Evolutionary conservation across 2,888 invertebrate genomes (phyloP).

Genomic region (Xestia xanthographa): DNA sequence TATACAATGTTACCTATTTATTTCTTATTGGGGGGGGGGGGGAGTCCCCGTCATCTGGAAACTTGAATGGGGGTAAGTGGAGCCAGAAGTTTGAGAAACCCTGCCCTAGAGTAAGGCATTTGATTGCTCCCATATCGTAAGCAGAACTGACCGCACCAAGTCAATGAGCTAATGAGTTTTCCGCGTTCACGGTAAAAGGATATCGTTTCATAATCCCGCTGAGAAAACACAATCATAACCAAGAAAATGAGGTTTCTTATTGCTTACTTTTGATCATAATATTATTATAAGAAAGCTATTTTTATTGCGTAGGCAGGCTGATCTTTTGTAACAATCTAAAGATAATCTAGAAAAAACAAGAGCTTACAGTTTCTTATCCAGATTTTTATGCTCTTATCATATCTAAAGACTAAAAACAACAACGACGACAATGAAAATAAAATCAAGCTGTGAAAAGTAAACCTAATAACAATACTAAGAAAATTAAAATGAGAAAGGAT

Average conservation of each 20-base stretch:
- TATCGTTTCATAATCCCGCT: constrained; percentile 73
- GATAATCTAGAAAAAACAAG: constrained; percentile 18
- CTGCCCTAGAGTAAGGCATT: constrained; percentile 57
- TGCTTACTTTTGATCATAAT: constrained; percentile 44
- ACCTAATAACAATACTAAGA: neutral
- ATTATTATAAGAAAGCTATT: constrained; percentile 30
- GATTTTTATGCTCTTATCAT: constrained; percentile 10
- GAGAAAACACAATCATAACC: constrained; percentile 72
- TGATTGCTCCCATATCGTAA: constrained; percentile 66
- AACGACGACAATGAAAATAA: constrained; percentile 10
- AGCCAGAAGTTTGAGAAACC: too few species aligned
- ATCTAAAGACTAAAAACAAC: constrained; percentile 13
- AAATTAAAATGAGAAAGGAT: neutral
- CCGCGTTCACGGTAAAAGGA: constrained; percentile 77
- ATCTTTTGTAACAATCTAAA: constrained; percentile 24
- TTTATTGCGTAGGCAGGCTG: constrained; percentile 18
- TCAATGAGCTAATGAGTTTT: constrained; percentile 79
- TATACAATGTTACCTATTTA: too few species aligned
- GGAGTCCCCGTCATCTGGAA: too few species aligned
- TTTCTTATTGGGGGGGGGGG: too few species aligned
- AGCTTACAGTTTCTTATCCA: constrained; percentile 23
- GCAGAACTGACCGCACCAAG: constrained; percentile 66
- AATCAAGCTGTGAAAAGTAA: constrained; percentile 8
- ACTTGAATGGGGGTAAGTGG: too few species aligned
- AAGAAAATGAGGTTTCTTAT: constrained; percentile 59